A percentile compares a stretch with the other conserved stretches of the same genome.
phyloP scores from a whole-genome alignment of 2,113 vertebrate species.

The Amphiprion percula region DNA sequence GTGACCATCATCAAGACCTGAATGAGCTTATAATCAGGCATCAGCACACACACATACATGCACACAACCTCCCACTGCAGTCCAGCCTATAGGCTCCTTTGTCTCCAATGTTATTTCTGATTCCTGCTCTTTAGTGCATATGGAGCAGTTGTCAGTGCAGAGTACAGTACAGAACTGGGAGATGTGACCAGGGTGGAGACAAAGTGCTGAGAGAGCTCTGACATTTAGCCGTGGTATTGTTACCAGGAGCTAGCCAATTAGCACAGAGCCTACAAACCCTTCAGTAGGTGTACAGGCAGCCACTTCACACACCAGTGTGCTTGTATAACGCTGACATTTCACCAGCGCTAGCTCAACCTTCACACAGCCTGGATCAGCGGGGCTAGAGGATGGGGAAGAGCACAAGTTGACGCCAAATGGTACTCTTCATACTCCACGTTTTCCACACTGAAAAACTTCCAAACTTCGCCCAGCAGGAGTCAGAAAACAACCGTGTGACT shows the following conservation, averaged over 20 bases:
- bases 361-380: conserved; percentile 41
- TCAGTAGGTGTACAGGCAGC: conserved; percentile 36
- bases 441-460: not conserved
- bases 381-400: conserved; percentile 15
- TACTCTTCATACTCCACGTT: not conserved
- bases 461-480: conserved; percentile 6
- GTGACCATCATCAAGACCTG: conserved; percentile 26
- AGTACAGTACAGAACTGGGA: conserved; percentile 16
- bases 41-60: conserved; percentile 19
- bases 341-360: conserved; percentile 44
- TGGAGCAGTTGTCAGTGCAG: conserved; percentile 31
- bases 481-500: conserved; percentile 28
- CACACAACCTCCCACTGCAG: conserved; percentile 17
- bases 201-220: conserved; percentile 69
- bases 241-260: conserved; percentile 67
- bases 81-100: conserved; percentile 26
- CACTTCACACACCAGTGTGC: conserved; percentile 34
- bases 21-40: conserved; percentile 36
- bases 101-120: conserved; percentile 24
- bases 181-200: conserved; percentile 40
- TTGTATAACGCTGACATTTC: conserved; percentile 75
- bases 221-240: conserved; percentile 76
- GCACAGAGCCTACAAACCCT: conserved; percentile 32
- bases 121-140: conserved; percentile 36
- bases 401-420: conserved; percentile 8